phyloP scores from a whole-genome alignment of 2,888 invertebrate species.

The Aspidiotus rigidus region DNA sequence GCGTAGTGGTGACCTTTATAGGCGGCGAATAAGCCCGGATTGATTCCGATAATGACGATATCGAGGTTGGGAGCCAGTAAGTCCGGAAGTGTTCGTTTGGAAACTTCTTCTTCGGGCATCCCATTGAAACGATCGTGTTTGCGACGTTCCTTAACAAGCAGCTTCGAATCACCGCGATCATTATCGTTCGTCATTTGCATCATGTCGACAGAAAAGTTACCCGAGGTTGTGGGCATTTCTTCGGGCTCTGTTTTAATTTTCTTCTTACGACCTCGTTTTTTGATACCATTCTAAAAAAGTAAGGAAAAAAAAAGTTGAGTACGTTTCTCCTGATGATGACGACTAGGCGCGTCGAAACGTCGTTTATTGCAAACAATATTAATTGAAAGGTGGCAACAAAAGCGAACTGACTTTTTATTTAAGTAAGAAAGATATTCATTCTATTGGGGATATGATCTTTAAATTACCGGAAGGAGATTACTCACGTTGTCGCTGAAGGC shows the following conservation, averaged over 20 bases:
- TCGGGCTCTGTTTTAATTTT: conserved; percentile 50
- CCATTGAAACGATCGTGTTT: conserved; percentile 92
- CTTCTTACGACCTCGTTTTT: conserved; percentile 79
- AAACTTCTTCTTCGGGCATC: conserved; percentile 93
- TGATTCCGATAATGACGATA: conserved; percentile 97
- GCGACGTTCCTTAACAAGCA: conserved; percentile 66
- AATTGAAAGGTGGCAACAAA: too few relatives aligned
- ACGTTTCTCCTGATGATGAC: too few relatives aligned
- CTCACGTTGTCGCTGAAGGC: conserved; percentile 23
- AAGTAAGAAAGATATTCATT: not conserved
- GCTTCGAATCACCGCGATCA: conserved; percentile 35
- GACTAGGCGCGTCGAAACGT: too few relatives aligned
- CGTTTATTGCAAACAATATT: too few relatives aligned
- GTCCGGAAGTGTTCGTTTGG: conserved; percentile 86
- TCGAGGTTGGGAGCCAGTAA: conserved; percentile 88
- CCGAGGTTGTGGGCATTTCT: conserved; percentile 15
- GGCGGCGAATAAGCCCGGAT: conserved; percentile 93
- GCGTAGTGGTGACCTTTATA: conserved; percentile 98
- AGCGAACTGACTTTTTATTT: too few relatives aligned
- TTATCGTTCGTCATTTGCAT: conserved; percentile 18
- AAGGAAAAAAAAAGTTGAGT: too few relatives aligned
- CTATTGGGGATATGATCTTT: not conserved
- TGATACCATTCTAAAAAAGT: conserved; percentile 42
- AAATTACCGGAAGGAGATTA: not conserved
- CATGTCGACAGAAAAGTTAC: conserved; percentile 29